Evolutionary conservation across 2,113 vertebrate species (phyloP).

Genomic region (Nanorana parkeri): DNA sequence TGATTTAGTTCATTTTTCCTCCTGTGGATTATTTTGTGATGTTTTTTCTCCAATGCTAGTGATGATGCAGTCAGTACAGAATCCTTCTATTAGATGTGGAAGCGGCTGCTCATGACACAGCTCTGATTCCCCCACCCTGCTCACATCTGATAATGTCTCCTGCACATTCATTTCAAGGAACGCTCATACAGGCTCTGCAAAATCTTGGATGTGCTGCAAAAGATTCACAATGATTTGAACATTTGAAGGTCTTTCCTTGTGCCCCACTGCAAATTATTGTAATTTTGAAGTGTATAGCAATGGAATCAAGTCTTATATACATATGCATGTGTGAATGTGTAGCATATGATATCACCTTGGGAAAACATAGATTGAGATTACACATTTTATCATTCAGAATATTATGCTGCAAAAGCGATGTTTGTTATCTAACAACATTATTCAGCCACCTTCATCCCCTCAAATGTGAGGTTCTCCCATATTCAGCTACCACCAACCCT

Average conservation of each 20-base stretch:
- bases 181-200: conserved; percentile 8
- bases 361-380: too few species aligned
- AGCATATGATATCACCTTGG: too few species aligned
- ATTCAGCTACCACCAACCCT: too few species aligned
- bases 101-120: background rate
- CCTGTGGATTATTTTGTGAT: background rate
- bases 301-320: too few species aligned
- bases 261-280: too few species aligned
- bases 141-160: conserved; percentile 40
- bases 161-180: conserved; percentile 18
- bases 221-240: background rate
- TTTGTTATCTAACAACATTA: too few species aligned
- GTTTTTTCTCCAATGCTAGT: background rate
- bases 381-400: too few species aligned
- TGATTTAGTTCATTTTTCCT: background rate
- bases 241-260: background rate
- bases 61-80: conserved; percentile 11
- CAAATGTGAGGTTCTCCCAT: too few species aligned
- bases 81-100: background rate
- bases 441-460: too few species aligned
- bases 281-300: too few species aligned
- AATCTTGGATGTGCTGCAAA: background rate
- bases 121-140: conserved; percentile 38
- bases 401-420: too few species aligned
- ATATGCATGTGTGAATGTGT: too few species aligned